Conservation (phyloP, 2,113 vertebrate genomes). For the Vulpes vulpes region DNA sequence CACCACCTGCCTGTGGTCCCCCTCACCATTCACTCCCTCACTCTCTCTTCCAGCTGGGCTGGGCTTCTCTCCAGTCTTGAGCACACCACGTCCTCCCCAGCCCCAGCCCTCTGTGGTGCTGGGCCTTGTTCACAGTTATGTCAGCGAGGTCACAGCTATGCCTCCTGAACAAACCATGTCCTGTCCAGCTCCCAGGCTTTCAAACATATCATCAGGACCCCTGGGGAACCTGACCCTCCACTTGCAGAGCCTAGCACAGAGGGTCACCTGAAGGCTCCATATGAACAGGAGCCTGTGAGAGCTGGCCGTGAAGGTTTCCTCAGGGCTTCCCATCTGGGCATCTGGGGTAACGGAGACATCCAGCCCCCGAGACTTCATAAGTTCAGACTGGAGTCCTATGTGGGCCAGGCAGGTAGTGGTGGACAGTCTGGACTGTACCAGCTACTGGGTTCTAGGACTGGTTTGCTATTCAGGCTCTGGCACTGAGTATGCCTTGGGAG, state of each 20-base stretch:
- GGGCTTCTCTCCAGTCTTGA: neutral
- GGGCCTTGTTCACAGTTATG: neutral
- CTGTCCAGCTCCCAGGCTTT: neutral
- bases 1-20: neutral
- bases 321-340: neutral
- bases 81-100: rapidly evolving
- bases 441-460: neutral
- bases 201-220: rapidly evolving
- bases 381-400: neutral
- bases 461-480: neutral
- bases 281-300: neutral
- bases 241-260: neutral
- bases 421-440: neutral
- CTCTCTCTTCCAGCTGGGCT: neutral
- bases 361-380: neutral
- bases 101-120: rapidly evolving
- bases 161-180: too few species aligned
- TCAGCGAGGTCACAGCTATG: neutral
- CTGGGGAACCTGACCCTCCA: neutral
- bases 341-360: neutral
- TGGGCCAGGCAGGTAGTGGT: neutral
- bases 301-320: neutral
- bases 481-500: too few species aligned
- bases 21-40: neutral
- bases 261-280: neutral